These are phyloP conservation scores for Gyps fulvus DNA, from an alignment of 2,113 vertebrate species.

Conservation along the genomic window DNA sequence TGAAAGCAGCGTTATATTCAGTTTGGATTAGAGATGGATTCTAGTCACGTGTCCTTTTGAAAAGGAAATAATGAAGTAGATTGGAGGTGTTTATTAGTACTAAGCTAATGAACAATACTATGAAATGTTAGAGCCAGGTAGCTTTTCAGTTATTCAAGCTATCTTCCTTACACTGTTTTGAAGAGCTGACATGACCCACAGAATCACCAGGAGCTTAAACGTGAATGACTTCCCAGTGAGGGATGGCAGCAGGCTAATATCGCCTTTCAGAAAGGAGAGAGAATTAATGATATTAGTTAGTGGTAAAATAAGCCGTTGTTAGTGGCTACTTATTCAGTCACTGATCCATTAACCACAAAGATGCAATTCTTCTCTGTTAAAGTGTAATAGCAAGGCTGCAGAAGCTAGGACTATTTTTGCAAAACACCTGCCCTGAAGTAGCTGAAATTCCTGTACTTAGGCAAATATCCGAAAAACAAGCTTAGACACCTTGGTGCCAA, in stretches of 20 bases:
- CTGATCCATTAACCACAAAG: neutral
- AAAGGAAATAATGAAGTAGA: neutral
- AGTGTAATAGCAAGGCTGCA: neutral
- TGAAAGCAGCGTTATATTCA: neutral
- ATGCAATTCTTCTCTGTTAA: neutral
- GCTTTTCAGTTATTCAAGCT: neutral
- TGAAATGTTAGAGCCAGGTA: neutral
- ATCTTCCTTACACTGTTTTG: neutral
- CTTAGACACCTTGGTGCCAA: neutral
- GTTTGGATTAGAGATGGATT: neutral
- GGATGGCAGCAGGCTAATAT: neutral
- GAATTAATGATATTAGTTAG: neutral
- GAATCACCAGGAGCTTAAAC: neutral
- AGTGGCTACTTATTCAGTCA: neutral
- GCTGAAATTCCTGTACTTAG: neutral
- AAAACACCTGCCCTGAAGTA: neutral
- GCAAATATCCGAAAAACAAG: neutral
- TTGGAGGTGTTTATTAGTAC: neutral
- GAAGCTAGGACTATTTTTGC: neutral
- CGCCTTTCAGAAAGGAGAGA: neutral
- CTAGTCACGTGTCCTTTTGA: neutral
- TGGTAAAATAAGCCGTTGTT: neutral
- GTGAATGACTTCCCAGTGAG: neutral
- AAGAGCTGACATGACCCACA: neutral
- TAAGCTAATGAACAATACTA: neutral